Conservation (phyloP, 1,140 invertebrate species). For the Anadara kagoshimensis region DNA sequence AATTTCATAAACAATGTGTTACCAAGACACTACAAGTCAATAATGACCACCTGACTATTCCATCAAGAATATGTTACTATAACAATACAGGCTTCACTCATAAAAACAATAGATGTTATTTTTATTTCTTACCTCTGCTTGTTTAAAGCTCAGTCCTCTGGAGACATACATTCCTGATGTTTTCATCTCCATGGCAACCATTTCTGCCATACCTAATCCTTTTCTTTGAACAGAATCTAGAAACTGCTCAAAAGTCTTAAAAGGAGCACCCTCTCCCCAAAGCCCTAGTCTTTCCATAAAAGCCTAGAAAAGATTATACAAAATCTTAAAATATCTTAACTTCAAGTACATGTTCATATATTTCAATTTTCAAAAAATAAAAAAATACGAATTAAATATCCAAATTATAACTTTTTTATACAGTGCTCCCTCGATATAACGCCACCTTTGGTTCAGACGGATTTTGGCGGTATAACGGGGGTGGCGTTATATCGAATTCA, state of each 20-base stretch:
- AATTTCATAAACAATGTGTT: no score
- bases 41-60: no score
- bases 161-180: conserved; percentile 69
- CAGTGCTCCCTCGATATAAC: no score
- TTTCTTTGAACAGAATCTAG: conserved; percentile 64
- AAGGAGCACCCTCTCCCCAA: conserved; percentile 68
- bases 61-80: neutral
- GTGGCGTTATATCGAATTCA: no score
- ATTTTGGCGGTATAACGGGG: no score
- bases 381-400: neutral
- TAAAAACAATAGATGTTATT: neutral
- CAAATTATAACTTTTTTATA: neutral
- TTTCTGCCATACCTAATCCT: conserved; percentile 68
- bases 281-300: conserved; percentile 70
- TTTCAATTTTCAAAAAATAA: neutral
- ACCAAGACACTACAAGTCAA: no score
- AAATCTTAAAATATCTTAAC: no score
- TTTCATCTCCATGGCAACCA: conserved; percentile 72
- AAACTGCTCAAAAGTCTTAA: conserved; percentile 64
- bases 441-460: no score
- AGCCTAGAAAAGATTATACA: conserved; percentile 45
- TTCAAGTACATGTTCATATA: neutral
- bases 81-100: neutral
- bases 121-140: conserved; percentile 57
- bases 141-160: conserved; percentile 65